Percentiles rank a stretch among this genome's conserved stretches.
These are phyloP conservation scores for Barypeithes pellucidus DNA, from an alignment of 2,888 invertebrate genomes.

Conservation along the genomic window DNA sequence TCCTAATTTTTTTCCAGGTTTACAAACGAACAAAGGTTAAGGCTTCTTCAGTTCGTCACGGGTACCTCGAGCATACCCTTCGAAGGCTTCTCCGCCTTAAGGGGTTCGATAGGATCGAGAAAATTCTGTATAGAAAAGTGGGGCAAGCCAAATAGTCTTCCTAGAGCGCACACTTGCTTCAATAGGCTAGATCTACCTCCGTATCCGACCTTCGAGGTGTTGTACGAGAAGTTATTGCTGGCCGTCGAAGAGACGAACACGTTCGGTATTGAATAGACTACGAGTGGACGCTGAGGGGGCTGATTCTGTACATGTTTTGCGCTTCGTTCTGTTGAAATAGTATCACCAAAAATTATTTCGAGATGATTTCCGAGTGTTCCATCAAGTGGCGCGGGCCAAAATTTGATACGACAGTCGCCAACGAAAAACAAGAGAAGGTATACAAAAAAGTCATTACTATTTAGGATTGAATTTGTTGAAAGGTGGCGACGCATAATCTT, in stretches of 20 bases:
- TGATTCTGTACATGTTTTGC: slow-evolving; percentile 23
- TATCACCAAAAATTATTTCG: too few species aligned
- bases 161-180: slow-evolving; percentile 98
- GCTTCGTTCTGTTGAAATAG: slow-evolving; percentile 2
- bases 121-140: slow-evolving; percentile 98
- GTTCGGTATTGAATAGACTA: slow-evolving; percentile 91
- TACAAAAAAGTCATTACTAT: too few species aligned
- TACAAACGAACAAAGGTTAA: slow-evolving; percentile 93
- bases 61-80: slow-evolving; percentile 98
- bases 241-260: slow-evolving; percentile 98
- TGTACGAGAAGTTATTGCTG: slow-evolving; percentile 92
- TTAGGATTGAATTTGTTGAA: too few species aligned
- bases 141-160: slow-evolving; percentile 95
- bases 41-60: slow-evolving; percentile 96
- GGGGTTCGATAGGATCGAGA: slow-evolving; percentile 96
- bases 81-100: slow-evolving; percentile 95
- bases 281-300: slow-evolving; percentile 28
- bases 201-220: slow-evolving; percentile 92
- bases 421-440: too few species aligned
- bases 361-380: too few species aligned
- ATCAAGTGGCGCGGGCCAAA: too few species aligned
- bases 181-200: slow-evolving; percentile 97
- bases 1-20: slow-evolving; percentile 74
- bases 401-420: too few species aligned
- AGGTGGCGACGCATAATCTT: too few species aligned